Evolutionary conservation across 2,113 vertebrate genomes (phyloP), one percentile per base, ranked within the genome.

Genomic region (Condylura cristata): DNA sequence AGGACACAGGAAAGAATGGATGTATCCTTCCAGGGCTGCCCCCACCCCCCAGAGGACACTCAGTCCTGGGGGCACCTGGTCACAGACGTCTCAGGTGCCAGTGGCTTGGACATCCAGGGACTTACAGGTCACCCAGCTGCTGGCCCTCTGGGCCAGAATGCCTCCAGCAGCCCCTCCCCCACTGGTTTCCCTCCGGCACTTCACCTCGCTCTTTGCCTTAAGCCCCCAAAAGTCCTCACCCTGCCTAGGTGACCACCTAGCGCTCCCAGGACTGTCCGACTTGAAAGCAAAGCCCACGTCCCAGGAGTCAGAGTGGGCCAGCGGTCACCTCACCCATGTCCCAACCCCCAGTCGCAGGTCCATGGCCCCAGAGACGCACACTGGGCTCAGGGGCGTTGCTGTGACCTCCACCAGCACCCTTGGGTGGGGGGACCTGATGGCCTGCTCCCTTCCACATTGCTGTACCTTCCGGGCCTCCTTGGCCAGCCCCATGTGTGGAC

Each of bases 401-500:
- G 12, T 24, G 58, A n/a, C 48, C 60, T 32, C 11, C 32, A 61
- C 14, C 13, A 10, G 39, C 66, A 9, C 20, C 5, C 16, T 88
- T 18, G 0, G 6, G 60, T 16, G 22, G n/a, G n/a, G 13, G 28
- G 5, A 10, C 13, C 63, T 58, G n/a, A 24, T 5, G 26, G 28
- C 12, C 28, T 30, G 28, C 20, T 58, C 56, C 75, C 8, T 3
- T 28, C 56, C 24, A 39, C 17, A 8, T 2, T 0, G 1, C 20
- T 18, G 26, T 2, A 3, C 46, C 46, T 34, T 20, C 32, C 0
- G 0, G 9, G 2, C 22, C 58, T 12, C 3, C 53, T 3, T 16
- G 8, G 22, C 63, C 20, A 44, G 51, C 16, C 65, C 81, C 8
- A 10, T 2, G 17, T 20, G 46, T 14, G 14, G 39, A 65, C 91